Conservation (phyloP, 1,140 invertebrate genomes). For the Mactra quadrangularis region DNA sequence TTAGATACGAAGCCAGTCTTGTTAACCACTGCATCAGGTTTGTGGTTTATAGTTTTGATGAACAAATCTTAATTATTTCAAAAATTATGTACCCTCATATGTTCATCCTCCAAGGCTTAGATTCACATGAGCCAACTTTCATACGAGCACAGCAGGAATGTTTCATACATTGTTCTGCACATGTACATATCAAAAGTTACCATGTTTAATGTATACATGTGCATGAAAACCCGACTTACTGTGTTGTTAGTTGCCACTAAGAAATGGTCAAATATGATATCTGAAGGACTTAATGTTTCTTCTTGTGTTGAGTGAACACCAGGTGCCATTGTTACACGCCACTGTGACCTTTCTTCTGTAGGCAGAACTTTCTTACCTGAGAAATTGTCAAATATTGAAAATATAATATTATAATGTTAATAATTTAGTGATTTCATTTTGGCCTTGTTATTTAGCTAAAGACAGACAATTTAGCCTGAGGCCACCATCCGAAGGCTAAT, state of each 20-base stretch:
- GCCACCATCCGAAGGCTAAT: too few relatives aligned
- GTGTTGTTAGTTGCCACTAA: slow-evolving; percentile 25
- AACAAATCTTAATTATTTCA: background rate
- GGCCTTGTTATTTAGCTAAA: too few relatives aligned
- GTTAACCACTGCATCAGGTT: too few relatives aligned
- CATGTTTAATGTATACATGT: background rate
- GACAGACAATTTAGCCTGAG: too few relatives aligned
- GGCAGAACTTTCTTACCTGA: too few relatives aligned
- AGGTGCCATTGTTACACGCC: background rate
- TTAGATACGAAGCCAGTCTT: too few relatives aligned
- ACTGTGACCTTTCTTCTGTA: background rate
- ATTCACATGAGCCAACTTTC: background rate
- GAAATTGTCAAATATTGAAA: too few relatives aligned
- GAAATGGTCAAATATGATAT: slow-evolving; percentile 37
- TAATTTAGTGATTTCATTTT: too few relatives aligned
- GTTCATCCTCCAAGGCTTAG: background rate
- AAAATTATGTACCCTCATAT: background rate
- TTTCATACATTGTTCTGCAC: too few relatives aligned
- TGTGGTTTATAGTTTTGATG: background rate
- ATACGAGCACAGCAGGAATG: background rate
- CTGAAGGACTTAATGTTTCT: background rate
- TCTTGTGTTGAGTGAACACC: background rate
- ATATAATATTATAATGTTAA: too few relatives aligned
- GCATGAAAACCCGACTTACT: background rate
- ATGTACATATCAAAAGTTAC: too few relatives aligned